Conservation (phyloP, 2,888 invertebrate genomes). For the Drosophila kambysellisi region DNA sequence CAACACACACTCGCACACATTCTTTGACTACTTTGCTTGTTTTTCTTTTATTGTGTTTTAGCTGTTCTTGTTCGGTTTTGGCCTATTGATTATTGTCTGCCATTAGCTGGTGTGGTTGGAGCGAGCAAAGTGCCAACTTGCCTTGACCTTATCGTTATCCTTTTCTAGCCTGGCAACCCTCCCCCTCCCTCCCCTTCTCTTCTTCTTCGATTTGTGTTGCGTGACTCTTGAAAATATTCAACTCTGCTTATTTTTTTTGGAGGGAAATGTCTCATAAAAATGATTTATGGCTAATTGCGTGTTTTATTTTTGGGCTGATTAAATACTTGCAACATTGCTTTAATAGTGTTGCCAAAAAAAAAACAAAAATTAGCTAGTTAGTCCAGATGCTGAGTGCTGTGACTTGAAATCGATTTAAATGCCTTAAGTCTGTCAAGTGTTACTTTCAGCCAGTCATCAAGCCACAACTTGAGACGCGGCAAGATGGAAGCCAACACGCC, state of each 20-base stretch:
- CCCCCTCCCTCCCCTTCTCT: background rate
- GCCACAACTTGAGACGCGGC: slow-evolving; percentile 6
- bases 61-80: background rate
- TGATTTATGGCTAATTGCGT: slow-evolving; percentile 77
- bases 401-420: background rate
- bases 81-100: slow-evolving; percentile 65
- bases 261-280: slow-evolving; percentile 80
- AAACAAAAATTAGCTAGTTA: background rate
- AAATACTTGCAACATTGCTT: slow-evolving; percentile 15
- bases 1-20: slow-evolving; percentile 19
- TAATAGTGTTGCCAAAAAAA: slow-evolving; percentile 4
- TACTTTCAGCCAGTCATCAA: slow-evolving; percentile 7
- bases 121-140: slow-evolving; percentile 16
- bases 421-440: background rate
- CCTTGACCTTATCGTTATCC: slow-evolving; percentile 59
- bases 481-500: slow-evolving; percentile 36
- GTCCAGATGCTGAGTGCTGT: background rate
- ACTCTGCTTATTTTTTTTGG: slow-evolving; percentile 41
- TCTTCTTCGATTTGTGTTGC: slow-evolving; percentile 61
- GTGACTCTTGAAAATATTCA: slow-evolving; percentile 72
- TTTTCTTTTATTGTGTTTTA: background rate
- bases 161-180: slow-evolving; percentile 32
- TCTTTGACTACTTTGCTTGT: slow-evolving; percentile 19
- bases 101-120: slow-evolving; percentile 24
- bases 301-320: slow-evolving; percentile 14